Base-by-base conservation (phyloP, 2,888 invertebrate species). In the Leuctra nigra region DNA sequence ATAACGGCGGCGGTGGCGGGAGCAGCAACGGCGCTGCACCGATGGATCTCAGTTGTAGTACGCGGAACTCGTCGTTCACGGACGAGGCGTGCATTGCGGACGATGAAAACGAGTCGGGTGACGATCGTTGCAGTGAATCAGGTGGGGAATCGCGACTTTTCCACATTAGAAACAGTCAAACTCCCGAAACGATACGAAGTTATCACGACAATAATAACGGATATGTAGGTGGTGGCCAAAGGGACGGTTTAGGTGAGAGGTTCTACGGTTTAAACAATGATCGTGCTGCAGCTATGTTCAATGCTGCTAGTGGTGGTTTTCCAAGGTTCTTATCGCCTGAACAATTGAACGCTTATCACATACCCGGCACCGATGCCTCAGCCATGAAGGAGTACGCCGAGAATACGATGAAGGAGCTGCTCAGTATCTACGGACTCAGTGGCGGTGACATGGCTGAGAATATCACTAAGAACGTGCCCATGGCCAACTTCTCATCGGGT, bases 331-430 rank as follows among this genome's bases (percentile, higher is more conserved):
- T 56, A 39, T 53, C 54, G 16, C 59, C 59, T 18, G 57, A 57
- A 22, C 59, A 58, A 3, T 47, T 54, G 39, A 56, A 58, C 14
- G 55, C 38, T 13, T 54, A 57, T 33, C 58, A 55, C 16, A 33
- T 39, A 25, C 53, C 56, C 16, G 58, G 72, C 61, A 57, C 57
- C 24, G 77, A 79, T 22, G 81, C 79, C 63, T 78, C 78, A 63
- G 83, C 82, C 63, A 77, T 88, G 72, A 79, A 85, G 65, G 87
- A 87, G 67, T 87, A 85, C 69, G 87, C 87, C 2, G 84, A 87
- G 75, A 85, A 82, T 64, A 87, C 87, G 9, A 86, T 88, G 84
- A 82, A 86, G 64, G 87, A 88, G 68, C 72, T 88, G 52, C 73
- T 88, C 56, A 84, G 85, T 24, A 86, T 88, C 65, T 87, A 87